A percentile compares a stretch with the other conserved stretches of the same genome.
These are phyloP conservation scores for Acropternis orthonyx DNA, from an alignment of 2,797 vertebrate species.

Conservation along the genomic window DNA sequence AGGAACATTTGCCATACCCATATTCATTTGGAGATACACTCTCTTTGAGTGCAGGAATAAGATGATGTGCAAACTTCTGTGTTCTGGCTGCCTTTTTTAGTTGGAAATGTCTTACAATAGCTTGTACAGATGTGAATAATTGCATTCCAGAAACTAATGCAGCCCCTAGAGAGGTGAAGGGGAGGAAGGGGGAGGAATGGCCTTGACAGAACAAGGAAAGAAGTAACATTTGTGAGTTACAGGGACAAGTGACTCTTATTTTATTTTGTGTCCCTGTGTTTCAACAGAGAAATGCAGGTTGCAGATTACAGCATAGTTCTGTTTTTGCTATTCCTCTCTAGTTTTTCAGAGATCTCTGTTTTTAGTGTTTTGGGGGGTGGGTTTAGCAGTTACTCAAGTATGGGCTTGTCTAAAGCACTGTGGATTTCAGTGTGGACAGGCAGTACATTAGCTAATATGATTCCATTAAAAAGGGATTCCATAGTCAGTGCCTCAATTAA, in stretches of 20 bases:
- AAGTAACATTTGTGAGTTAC: neutral
- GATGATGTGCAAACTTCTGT: neutral
- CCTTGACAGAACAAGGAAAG: neutral
- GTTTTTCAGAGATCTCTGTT: neutral
- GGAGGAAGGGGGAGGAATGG: neutral
- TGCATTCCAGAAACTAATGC: neutral
- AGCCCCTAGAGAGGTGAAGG: neutral
- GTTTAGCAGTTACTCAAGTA: neutral
- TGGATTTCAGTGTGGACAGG: constrained; percentile 18
- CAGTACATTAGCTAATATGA: constrained; percentile 45
- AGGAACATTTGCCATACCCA: neutral
- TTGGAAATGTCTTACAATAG: neutral
- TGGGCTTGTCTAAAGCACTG: neutral
- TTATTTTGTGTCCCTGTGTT: neutral
- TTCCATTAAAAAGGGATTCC: constrained; percentile 55
- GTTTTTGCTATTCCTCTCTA: neutral
- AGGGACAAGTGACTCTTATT: neutral
- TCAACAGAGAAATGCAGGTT: neutral
- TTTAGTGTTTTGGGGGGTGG: neutral
- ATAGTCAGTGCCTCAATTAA: constrained; percentile 16
- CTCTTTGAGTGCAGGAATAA: neutral
- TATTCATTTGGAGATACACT: neutral
- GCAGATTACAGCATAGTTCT: neutral
- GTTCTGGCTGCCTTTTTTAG: neutral
- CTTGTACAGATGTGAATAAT: neutral